A percentile compares a stretch with the other conserved stretches of the same genome.
Evolutionary conservation across 2,797 vertebrate species (phyloP).

Genomic region (Molossus molossus): DNA sequence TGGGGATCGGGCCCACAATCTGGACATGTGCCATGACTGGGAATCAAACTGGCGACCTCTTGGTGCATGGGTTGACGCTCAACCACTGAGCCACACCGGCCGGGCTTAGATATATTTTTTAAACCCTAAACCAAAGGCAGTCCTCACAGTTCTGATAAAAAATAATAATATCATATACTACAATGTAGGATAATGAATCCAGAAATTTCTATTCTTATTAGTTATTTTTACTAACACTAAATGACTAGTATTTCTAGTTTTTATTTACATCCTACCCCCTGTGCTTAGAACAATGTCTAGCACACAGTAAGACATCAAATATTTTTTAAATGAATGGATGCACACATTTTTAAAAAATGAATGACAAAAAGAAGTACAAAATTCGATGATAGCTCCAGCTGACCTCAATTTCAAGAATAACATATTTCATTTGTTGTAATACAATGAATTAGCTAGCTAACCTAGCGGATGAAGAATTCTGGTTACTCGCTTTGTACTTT

Average conservation of each 20-base stretch:
- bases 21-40: no score
- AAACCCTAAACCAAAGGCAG: background rate
- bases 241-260: background rate
- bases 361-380: background rate
- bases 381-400: background rate
- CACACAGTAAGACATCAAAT: slow-evolving; percentile 3
- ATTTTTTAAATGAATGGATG: slow-evolving; percentile 2
- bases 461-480: background rate
- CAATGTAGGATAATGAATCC: background rate
- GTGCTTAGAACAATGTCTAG: background rate
- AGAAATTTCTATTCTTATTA: slow-evolving; percentile 6
- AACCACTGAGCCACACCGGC: no score
- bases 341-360: background rate
- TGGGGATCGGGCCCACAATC: no score
- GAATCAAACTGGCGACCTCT: no score
- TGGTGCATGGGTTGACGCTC: no score
- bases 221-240: background rate
- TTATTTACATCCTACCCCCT: background rate
- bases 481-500: background rate
- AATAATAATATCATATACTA: background rate
- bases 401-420: background rate
- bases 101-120: background rate
- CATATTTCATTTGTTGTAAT: background rate
- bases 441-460: background rate
- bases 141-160: background rate